Base-by-base conservation (phyloP, 2,888 invertebrate genomes). In the Sialis lutaria region DNA sequence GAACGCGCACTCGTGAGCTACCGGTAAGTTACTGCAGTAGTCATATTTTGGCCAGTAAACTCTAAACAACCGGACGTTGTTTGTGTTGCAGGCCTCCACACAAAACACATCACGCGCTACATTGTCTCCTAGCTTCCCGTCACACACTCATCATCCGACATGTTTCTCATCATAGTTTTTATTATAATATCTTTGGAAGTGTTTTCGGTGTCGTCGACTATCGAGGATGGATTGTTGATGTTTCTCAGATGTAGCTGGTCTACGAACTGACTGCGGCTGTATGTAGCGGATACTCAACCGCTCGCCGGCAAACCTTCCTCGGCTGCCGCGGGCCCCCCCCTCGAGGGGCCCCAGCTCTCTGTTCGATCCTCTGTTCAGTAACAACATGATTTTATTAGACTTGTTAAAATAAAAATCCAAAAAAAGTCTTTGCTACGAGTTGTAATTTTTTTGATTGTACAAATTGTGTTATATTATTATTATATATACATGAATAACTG, bases 371-470 rank as follows among this genome's bases (percentile, higher is more conserved):
- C 32, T 40, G 31, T 44, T 33, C 9, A 44, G 34, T n/a, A 44
- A 22, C n/a, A 42, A 42, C n/a, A 12, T 12, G 33, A 45, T 32
- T 3, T 45, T 45, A 6, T 12, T 32, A 37, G 40, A 45, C 39
- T 10, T 32, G 30, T 49, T 33, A 45, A 53, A 54, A 56, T 54
- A 58, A 58, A 60, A 57, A 60, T 57, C 60, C 54, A 56, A 57
- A 58, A 55, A 59, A 73, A 72, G 72, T 73, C 72, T 73, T 74
- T 74, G 74, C 73, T 74, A 75, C 73, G 72, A 75, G 71, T 74
- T 75, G 75, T 75, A 75, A 74, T 76, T 22, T 71, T 70, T 72
- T 75, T 72, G 70, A 75, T 73, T 73, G 74, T 77, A 77, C 76
- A 76, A 77, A 76, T 75, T 75, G 74, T 74, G 73, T 72, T 72